Evolutionary conservation across 2,113 vertebrate species (phyloP).

Genomic region (human): GRCh38 chr9:107053501-107054000

Average conservation of each 20-base stretch:
- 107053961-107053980: background rate
- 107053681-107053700: background rate
- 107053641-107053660: background rate
- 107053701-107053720: background rate
- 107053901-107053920: slow-evolving; percentile 3
- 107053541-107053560: background rate
- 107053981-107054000: background rate
- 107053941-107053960: background rate
- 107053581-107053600: background rate
- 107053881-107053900: background rate
- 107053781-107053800: background rate
- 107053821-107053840: background rate
- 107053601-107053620: background rate
- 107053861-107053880: background rate
- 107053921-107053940: background rate
- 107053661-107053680: background rate
- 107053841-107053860: background rate
- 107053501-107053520: background rate
- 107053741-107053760: background rate
- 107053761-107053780: background rate
- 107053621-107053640: background rate
- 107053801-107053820: background rate
- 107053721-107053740: background rate
- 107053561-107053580: background rate
- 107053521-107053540: background rate